Evolutionary conservation across 2,888 invertebrate genomes (phyloP).

Genomic region (Corbicula japonica): DNA sequence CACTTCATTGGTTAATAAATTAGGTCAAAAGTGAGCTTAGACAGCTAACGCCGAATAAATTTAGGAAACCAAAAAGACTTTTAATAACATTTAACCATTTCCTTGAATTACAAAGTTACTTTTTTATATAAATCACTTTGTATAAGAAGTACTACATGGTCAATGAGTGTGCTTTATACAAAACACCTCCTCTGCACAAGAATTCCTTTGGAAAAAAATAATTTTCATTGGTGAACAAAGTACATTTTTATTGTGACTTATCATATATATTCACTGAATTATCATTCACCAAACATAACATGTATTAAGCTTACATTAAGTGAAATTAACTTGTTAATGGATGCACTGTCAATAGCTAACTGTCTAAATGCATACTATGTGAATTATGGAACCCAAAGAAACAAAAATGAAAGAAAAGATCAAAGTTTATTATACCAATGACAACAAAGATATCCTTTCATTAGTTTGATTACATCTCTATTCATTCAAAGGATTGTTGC

Average conservation of each 20-base stretch:
- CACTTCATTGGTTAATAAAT: too few species aligned
- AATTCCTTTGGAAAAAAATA: too few species aligned
- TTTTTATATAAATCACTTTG: too few species aligned
- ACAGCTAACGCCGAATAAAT: too few species aligned
- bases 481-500: too few species aligned
- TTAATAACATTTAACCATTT: too few species aligned
- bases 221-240: neutral
- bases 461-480: neutral
- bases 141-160: too few species aligned
- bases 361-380: neutral
- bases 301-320: neutral
- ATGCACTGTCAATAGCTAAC: neutral
- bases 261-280: neutral
- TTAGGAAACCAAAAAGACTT: too few species aligned
- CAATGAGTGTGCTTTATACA: too few species aligned
- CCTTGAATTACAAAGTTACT: too few species aligned
- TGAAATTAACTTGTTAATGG: neutral
- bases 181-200: too few species aligned
- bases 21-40: too few species aligned
- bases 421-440: neutral
- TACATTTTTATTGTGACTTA: neutral
- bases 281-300: neutral
- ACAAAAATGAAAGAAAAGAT: slow-evolving; percentile 5
- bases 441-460: neutral
- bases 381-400: slow-evolving; percentile 9